Percentiles rank a stretch among this genome's conserved stretches.
Evolutionary conservation across 2,888 invertebrate genomes (phyloP).

Genomic region (Ophioninae sp.): DNA sequence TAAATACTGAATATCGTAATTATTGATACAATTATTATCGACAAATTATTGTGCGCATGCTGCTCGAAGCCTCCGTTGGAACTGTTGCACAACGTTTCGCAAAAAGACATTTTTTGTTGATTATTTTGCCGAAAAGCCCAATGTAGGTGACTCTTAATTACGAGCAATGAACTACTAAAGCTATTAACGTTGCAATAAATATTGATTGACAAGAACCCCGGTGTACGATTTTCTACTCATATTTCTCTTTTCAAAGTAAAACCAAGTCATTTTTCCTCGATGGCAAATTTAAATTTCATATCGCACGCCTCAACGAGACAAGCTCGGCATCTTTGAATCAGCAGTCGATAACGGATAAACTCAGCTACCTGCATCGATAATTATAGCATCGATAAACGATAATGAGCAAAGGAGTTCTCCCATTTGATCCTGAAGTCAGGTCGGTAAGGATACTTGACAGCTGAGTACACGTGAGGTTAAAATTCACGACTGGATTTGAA

Average conservation of each 20-base stretch:
- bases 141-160: slow-evolving; percentile 3
- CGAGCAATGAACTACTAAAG: slow-evolving; percentile 18
- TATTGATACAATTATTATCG: slow-evolving; percentile 31
- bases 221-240: background rate
- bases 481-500: too few species aligned
- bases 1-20: slow-evolving; percentile 55
- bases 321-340: background rate
- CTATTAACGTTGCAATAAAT: slow-evolving; percentile 31
- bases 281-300: background rate
- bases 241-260: background rate
- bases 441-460: background rate
- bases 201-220: slow-evolving; percentile 12
- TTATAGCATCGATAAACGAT: background rate
- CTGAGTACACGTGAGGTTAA: too few species aligned
- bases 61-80: background rate
- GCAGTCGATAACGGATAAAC: background rate
- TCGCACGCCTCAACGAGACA: background rate
- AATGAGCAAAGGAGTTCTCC: background rate
- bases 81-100: slow-evolving; percentile 13
- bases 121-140: background rate
- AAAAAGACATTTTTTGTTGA: background rate
- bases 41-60: slow-evolving; percentile 29
- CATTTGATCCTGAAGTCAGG: background rate
- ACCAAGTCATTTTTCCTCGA: background rate
- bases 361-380: background rate